Base-by-base conservation (phyloP, 2,113 vertebrate genomes). In the Cromileptes altivelis region DNA sequence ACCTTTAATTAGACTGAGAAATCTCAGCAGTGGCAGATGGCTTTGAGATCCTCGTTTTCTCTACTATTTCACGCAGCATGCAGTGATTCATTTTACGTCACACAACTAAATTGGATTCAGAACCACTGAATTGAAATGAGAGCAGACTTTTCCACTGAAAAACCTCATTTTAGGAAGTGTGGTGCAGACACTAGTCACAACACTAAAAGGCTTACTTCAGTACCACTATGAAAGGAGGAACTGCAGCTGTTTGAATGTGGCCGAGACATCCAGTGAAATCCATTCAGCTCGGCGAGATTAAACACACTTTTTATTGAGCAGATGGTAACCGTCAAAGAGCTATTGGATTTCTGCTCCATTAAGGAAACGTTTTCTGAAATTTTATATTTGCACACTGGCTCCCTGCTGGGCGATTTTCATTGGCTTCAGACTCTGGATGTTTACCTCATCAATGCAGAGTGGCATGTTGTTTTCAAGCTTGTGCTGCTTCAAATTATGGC, bases 291-390 rank as follows among this genome's bases (percentile, higher is more conserved):
- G 1, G 19, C 10, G 8, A 67, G 42, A 78, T 57, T 72, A 47
- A 68, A 82, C 18, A 50, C 70, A 47, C 60, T 86, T 68, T 81
- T 61, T 58, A 84, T 84, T 58, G 82, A 90, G 70, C 83, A 88
- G 85, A 33, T 74, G 80, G 78, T 2, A 23, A 14, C 71, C 0
- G 40, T 82, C 62, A 87, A 67, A 83, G 75, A 84, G 52, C 40
- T 42, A 75, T 55, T 88, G 53, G 68, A 55, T 87, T 92, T 65
- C 63, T 78, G 77, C 85, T 81, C 69, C 78, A 61, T 87, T 76
- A 73, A 78, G 71, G 50, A 80, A 85, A 45, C 50, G 4, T 62
- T 75, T 57, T 57, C n/a, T 40, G 42, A 81, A 57, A 57, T 73
- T 11, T 65, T 42, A 57, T 42, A 40, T 73, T 76, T 64, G 47